phyloP scores from a whole-genome alignment of 2,113 vertebrate species.

The Silurus asotus region DNA sequence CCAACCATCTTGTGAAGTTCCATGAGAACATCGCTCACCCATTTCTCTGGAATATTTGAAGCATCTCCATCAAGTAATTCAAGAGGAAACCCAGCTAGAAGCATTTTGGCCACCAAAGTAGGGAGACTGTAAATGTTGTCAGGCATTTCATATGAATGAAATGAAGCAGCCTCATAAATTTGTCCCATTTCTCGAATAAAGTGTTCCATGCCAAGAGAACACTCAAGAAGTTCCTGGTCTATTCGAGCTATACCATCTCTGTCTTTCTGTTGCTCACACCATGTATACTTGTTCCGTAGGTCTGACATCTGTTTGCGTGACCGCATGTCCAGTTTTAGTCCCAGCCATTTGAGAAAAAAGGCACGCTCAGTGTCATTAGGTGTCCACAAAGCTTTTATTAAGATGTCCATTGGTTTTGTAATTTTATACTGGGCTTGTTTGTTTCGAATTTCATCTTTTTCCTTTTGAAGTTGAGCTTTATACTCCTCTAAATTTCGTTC shows the following conservation, averaged over 20 bases:
- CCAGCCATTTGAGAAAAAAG: conserved; percentile 61
- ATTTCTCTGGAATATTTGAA: conserved; percentile 61
- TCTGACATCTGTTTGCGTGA: background rate
- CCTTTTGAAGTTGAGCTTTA: conserved; percentile 33
- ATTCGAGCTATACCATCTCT: conserved; percentile 17
- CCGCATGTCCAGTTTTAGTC: conserved; percentile 44
- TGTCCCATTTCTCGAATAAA: conserved; percentile 67
- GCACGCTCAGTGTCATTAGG: conserved; percentile 40
- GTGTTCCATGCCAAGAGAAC: conserved; percentile 67
- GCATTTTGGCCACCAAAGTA: conserved; percentile 58
- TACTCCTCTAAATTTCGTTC: background rate
- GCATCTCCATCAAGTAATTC: conserved; percentile 69
- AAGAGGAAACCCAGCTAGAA: conserved; percentile 64
- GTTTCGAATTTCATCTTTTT: conserved; percentile 1
- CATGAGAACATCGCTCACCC: conserved; percentile 60
- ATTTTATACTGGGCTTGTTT: background rate
- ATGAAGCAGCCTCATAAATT: conserved; percentile 60
- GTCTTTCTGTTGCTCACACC: conserved; percentile 33
- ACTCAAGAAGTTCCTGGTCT: conserved; percentile 57
- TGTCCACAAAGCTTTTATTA: conserved; percentile 40
- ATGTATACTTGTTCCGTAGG: conserved; percentile 24
- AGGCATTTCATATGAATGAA: background rate
- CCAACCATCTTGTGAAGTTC: conserved; percentile 57
- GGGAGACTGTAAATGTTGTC: conserved; percentile 48
- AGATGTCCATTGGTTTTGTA: conserved; percentile 36